Percentiles rank a stretch among this genome's conserved stretches.
These are phyloP conservation scores for Sinocyclocheilus maitianheensis DNA, from an alignment of 2,113 vertebrate genomes.

Conservation along the genomic window DNA sequence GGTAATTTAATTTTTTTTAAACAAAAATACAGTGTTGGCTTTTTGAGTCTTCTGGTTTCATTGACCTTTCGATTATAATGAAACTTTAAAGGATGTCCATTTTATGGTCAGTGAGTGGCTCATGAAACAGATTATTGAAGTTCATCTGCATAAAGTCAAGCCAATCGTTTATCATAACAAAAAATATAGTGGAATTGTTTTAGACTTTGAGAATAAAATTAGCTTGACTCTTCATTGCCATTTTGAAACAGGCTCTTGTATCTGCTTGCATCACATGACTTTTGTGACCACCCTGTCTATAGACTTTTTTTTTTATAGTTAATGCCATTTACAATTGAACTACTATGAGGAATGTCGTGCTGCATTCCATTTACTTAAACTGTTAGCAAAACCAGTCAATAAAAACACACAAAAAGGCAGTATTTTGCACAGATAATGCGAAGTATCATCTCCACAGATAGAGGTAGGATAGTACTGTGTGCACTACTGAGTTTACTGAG, in stretches of 20 bases:
- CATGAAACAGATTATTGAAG: constrained; percentile 44
- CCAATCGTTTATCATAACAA: constrained; percentile 31
- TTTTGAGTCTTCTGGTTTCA: constrained; percentile 45
- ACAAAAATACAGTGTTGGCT: not conserved
- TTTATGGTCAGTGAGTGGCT: constrained; percentile 48
- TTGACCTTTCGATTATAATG: constrained; percentile 52
- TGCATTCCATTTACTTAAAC: too few relatives aligned
- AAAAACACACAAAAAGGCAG: too few relatives aligned
- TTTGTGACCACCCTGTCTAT: not conserved
- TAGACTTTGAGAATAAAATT: not conserved
- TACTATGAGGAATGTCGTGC: not conserved
- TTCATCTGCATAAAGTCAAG: constrained; percentile 32
- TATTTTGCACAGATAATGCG: too few relatives aligned
- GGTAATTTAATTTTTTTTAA: too few relatives aligned
- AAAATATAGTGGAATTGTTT: constrained; percentile 14
- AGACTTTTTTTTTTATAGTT: not conserved
- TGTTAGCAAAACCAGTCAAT: too few relatives aligned
- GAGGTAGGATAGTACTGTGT: too few relatives aligned
- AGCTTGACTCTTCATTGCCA: not conserved
- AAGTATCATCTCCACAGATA: too few relatives aligned
- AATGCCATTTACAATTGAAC: not conserved
- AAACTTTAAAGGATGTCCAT: constrained; percentile 48
- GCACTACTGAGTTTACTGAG: too few relatives aligned
- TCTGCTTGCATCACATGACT: not conserved
- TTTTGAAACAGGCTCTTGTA: not conserved